A percentile compares a stretch with the other conserved stretches of the same genome.
Conservation (phyloP, 2,888 invertebrate species). For the Ischnus inquisitorius region DNA sequence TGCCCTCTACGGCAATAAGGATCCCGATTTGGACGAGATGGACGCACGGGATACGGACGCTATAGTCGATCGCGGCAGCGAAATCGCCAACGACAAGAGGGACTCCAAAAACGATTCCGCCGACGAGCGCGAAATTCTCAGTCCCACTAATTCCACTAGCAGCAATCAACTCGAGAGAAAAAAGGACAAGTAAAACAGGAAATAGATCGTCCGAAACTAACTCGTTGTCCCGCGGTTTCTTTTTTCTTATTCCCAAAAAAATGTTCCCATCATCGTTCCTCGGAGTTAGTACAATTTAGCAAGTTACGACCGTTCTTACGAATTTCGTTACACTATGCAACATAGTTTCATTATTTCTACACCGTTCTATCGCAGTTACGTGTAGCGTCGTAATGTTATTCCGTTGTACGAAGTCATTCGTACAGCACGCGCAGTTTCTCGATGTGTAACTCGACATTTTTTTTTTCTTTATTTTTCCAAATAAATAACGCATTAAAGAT, state of each 20-base stretch:
- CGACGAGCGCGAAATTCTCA: slow-evolving; percentile 45
- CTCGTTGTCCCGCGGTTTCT: not conserved
- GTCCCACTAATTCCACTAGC: slow-evolving; percentile 15
- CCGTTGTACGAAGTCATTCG: slow-evolving; percentile 4
- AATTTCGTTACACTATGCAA: not conserved
- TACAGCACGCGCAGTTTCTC: not conserved
- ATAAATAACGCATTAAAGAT: slow-evolving; percentile 4
- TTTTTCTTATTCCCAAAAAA: not conserved
- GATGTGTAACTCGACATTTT: not conserved
- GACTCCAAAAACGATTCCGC: slow-evolving; percentile 27
- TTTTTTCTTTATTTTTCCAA: not conserved
- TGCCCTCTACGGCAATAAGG: slow-evolving; percentile 91
- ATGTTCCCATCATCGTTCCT: not conserved
- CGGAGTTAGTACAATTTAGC: slow-evolving; percentile 32
- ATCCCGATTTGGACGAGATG: slow-evolving; percentile 88
- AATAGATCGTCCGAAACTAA: not conserved
- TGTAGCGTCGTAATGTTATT: not conserved
- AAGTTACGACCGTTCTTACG: slow-evolving; percentile 2
- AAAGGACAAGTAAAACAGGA: slow-evolving; percentile 44
- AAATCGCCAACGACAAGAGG: slow-evolving; percentile 46
- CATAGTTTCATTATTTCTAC: slow-evolving; percentile 9
- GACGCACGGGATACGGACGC: slow-evolving; percentile 78
- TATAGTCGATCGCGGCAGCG: slow-evolving; percentile 52
- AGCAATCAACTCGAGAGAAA: slow-evolving; percentile 54
- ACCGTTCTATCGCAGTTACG: slow-evolving; percentile 8